Evolutionary conservation across 1,140 invertebrate species (phyloP).

Genomic region (Drosophila biarmipes): DNA sequence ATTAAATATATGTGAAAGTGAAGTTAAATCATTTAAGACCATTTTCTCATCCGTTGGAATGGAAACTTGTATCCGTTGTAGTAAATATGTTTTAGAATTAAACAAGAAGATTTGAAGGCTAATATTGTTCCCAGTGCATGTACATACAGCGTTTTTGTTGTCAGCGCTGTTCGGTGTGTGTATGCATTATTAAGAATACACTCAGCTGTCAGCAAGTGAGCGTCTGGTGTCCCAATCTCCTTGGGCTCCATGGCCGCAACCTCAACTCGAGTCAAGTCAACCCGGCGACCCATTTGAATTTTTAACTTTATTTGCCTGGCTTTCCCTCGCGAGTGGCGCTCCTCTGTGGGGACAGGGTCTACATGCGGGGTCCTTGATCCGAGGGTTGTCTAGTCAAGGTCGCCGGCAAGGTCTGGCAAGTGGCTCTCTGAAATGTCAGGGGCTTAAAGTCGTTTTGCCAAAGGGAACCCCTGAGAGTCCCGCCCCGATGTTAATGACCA

Average conservation of each 20-base stretch:
- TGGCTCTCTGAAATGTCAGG: slow-evolving; percentile 4
- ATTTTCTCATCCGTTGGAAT: no score
- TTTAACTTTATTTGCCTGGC: slow-evolving; percentile 45
- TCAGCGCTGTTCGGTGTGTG: slow-evolving; percentile 25
- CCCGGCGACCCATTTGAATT: slow-evolving; percentile 38
- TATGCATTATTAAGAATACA: slow-evolving; percentile 82
- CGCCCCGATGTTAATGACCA: slow-evolving; percentile 54
- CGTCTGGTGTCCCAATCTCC: slow-evolving; percentile 64
- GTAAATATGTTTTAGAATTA: no score
- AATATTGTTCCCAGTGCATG: slow-evolving; percentile 18
- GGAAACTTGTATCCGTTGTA: no score
- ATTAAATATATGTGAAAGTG: no score
- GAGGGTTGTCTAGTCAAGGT: slow-evolving; percentile 41
- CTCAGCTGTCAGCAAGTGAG: slow-evolving; percentile 76
- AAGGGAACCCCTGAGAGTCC: not conserved
- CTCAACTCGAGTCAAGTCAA: slow-evolving; percentile 17
- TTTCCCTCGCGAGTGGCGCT: slow-evolving; percentile 15
- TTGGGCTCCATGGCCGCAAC: slow-evolving; percentile 21
- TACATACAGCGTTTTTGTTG: slow-evolving; percentile 33
- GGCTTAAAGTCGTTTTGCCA: slow-evolving; percentile 4
- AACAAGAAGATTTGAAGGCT: not conserved
- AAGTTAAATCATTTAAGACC: no score
- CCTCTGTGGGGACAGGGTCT: not conserved
- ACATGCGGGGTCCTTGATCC: slow-evolving; percentile 24
- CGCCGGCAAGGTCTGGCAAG: slow-evolving; percentile 18